Conservation (phyloP, 2,888 invertebrate species). For the Xestoiulus laeticollis region DNA sequence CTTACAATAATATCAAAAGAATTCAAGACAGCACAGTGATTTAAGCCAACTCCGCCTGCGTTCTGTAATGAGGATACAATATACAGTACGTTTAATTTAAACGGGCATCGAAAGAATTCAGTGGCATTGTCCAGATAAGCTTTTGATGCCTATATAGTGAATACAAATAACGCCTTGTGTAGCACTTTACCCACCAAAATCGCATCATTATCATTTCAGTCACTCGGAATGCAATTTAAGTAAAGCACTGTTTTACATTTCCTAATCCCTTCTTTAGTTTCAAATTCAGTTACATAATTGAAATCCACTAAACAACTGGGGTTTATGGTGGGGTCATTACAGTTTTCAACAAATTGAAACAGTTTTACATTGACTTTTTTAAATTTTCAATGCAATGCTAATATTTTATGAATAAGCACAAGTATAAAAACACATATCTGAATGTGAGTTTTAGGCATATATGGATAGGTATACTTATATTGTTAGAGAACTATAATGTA, state of each 20-base stretch:
- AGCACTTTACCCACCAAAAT: not conserved
- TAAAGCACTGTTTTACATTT: not conserved
- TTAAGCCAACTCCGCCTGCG: not conserved
- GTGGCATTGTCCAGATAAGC: constrained; percentile 14
- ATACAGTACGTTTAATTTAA: not conserved
- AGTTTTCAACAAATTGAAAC: not conserved
- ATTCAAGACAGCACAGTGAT: too few species aligned
- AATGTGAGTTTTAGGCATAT: not conserved
- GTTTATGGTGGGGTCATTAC: not conserved
- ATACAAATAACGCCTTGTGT: not conserved
- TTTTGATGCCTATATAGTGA: not conserved
- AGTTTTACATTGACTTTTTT: not conserved
- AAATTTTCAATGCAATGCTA: too few species aligned
- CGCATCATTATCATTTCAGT: not conserved
- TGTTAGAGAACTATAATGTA: not conserved
- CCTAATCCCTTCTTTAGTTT: not conserved
- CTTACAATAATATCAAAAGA: too few species aligned
- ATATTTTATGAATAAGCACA: not conserved
- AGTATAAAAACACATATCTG: not conserved
- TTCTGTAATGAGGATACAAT: not conserved
- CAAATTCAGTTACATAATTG: constrained; percentile 36
- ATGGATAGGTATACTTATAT: not conserved
- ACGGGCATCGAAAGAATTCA: not conserved
- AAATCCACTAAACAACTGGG: not conserved
- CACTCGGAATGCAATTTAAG: constrained; percentile 35